These are phyloP conservation scores for Callorhinus ursinus DNA, from an alignment of 2,113 vertebrate species.

Conservation along the genomic window DNA sequence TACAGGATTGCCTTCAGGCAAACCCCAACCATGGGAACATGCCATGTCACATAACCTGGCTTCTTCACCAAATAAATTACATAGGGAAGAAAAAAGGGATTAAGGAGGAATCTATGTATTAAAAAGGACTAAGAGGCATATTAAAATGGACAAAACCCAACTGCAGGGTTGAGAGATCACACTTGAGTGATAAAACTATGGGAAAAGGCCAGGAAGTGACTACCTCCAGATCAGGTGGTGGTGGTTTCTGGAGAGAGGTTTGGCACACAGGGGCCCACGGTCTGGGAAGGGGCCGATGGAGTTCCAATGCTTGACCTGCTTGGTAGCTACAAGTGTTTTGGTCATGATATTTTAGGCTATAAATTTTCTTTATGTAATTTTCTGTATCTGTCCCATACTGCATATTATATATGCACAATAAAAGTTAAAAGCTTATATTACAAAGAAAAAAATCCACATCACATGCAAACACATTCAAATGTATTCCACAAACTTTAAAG, in stretches of 20 bases:
- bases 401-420: background rate
- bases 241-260: background rate
- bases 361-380: background rate
- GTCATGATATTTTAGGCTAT: background rate
- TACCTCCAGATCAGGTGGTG: rapidly evolving
- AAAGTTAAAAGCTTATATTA: background rate
- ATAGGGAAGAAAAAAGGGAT: background rate
- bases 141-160: background rate
- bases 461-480: background rate
- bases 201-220: background rate
- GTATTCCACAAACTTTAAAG: background rate
- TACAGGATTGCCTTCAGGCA: rapidly evolving
- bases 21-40: rapidly evolving
- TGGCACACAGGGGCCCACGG: rapidly evolving
- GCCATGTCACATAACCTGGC: no score
- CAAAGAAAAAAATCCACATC: background rate
- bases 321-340: rapidly evolving
- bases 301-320: rapidly evolving
- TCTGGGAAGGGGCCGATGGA: rapidly evolving
- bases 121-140: background rate
- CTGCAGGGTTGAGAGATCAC: background rate
- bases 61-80: background rate
- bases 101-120: background rate
- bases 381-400: background rate
- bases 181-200: background rate